phyloP scores from a whole-genome alignment of 1,140 invertebrate species.

The Heliconius nattereri region DNA sequence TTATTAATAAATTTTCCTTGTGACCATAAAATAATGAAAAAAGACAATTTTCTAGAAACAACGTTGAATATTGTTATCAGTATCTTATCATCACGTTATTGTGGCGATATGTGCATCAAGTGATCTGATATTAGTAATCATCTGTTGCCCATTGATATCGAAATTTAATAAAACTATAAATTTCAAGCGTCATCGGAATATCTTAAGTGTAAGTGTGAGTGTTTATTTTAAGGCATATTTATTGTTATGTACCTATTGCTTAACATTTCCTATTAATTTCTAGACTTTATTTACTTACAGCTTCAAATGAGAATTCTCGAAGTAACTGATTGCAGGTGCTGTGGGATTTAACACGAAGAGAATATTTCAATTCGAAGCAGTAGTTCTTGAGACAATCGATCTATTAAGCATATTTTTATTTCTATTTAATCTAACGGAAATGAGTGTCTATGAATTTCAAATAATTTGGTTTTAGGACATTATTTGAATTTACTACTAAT shows the following conservation, averaged over 20 bases:
- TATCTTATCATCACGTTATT: constrained; percentile 44
- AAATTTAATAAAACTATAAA: constrained; percentile 36
- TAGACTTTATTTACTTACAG: not conserved
- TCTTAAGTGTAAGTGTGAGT: not conserved
- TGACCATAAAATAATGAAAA: not conserved
- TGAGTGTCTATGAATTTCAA: too few relatives aligned
- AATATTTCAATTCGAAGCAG: too few relatives aligned
- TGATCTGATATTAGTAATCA: constrained; percentile 45
- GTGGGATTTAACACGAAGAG: too few relatives aligned
- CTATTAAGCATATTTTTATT: too few relatives aligned
- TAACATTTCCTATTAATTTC: not conserved
- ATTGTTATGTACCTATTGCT: not conserved
- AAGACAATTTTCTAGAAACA: constrained; percentile 35
- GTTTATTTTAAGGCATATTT: not conserved
- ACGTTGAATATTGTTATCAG: constrained; percentile 31
- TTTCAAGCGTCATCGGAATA: not conserved
- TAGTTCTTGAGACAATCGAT: too few relatives aligned
- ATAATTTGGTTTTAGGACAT: too few relatives aligned
- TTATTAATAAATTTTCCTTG: not conserved
- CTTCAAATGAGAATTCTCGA: too few relatives aligned
- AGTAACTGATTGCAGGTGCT: too few relatives aligned
- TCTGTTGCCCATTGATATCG: constrained; percentile 21
- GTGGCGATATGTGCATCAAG: constrained; percentile 42
- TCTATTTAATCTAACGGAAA: too few relatives aligned
- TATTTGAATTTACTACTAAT: too few relatives aligned